Conservation (phyloP, 2,888 invertebrate genomes). For the Microctonus aethiopoides region DNA sequence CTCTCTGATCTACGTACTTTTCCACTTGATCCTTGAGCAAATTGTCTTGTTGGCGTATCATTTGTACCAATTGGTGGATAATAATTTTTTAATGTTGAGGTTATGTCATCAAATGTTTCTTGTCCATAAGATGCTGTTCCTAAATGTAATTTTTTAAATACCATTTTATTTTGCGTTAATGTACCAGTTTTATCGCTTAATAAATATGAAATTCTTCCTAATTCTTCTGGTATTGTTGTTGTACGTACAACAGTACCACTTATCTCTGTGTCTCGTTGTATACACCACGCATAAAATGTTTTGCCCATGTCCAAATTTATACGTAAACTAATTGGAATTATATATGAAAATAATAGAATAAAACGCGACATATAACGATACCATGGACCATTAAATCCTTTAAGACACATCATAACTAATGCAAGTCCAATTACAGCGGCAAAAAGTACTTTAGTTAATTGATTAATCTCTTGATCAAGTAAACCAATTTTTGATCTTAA, state of each 20-base stretch:
- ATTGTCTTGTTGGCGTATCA: conserved; percentile 49
- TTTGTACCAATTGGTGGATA: conserved; percentile 45
- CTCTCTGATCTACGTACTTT: conserved; percentile 77
- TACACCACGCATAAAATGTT: conserved; percentile 96
- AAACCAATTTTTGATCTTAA: conserved; percentile 97
- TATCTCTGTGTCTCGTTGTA: conserved; percentile 92
- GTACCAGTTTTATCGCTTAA: conserved; percentile 99
- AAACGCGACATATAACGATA: conserved; percentile 96
- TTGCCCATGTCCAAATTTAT: conserved; percentile 99
- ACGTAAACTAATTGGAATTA: conserved; percentile 97
- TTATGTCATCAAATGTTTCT: conserved; percentile 86
- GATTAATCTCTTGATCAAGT: conserved; percentile 95
- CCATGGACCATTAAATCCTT: conserved; percentile 97
- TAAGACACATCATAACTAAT: conserved; percentile 94
- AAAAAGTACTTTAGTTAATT: conserved; percentile 93
- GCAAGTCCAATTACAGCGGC: conserved; percentile 90
- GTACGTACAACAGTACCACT: conserved; percentile 95
- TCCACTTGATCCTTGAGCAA: conserved; percentile 45
- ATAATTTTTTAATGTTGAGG: conserved; percentile 54
- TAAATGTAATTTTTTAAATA: conserved; percentile 93
- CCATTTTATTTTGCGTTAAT: conserved; percentile 98
- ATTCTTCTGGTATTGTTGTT: conserved; percentile 98
- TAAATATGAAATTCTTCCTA: conserved; percentile 96
- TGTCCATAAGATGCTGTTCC: conserved; percentile 92
- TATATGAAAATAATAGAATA: conserved; percentile 97